These are phyloP conservation scores for Cenopis cana DNA, from an alignment of 2,888 invertebrate genomes.

Conservation along the genomic window DNA sequence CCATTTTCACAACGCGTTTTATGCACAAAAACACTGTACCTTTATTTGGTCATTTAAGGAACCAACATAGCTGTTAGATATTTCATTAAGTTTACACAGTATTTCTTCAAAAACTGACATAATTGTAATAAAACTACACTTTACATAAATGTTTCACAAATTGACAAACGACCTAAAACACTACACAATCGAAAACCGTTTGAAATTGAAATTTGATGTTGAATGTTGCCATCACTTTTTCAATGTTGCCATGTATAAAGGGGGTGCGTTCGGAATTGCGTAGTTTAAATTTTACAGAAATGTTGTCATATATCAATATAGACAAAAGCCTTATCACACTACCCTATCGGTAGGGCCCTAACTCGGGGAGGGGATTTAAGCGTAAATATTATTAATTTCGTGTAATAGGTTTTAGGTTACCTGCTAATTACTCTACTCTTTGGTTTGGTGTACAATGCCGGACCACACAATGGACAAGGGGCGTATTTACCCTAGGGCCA, in stretches of 20 bases:
- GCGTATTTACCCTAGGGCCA: no score
- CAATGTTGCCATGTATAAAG: background rate
- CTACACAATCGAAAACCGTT: conserved; percentile 76
- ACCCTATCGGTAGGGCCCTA: no score
- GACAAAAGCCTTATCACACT: no score
- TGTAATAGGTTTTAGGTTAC: no score
- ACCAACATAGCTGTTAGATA: conserved; percentile 62
- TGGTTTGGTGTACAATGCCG: no score
- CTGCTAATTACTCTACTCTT: no score
- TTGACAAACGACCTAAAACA: conserved; percentile 72
- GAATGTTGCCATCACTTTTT: conserved; percentile 54
- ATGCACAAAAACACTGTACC: conserved; percentile 57
- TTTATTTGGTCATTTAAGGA: conserved; percentile 69
- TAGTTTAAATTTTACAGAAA: no score
- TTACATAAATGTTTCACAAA: conserved; percentile 61
- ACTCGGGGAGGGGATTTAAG: no score
- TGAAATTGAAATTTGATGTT: conserved; percentile 68
- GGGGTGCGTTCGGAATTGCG: background rate
- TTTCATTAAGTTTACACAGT: conserved; percentile 67
- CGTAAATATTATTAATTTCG: no score
- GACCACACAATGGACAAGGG: no score
- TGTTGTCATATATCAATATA: no score
- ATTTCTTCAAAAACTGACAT: conserved; percentile 79
- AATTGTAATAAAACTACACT: conserved; percentile 62
- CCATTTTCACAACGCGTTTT: conserved; percentile 26